These are phyloP conservation scores for Albula glossodonta DNA, from an alignment of 2,113 vertebrate genomes.

Conservation along the genomic window DNA sequence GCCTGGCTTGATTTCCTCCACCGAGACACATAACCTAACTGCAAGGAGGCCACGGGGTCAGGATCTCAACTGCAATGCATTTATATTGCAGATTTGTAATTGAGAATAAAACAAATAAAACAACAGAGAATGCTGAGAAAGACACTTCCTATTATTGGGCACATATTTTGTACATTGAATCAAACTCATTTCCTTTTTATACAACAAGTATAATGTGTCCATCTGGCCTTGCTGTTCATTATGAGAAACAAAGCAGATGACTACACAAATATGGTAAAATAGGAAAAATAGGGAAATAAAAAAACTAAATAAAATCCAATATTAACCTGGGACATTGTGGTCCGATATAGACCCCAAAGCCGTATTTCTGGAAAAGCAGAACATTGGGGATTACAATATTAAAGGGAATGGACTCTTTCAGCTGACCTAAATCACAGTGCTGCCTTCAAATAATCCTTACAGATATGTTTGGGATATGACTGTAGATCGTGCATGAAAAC, in stretches of 20 bases:
- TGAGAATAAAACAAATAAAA: not conserved
- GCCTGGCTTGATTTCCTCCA: slow-evolving; percentile 28
- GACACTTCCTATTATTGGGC: not conserved
- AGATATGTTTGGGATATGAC: slow-evolving; percentile 53
- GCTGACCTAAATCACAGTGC: slow-evolving; percentile 62
- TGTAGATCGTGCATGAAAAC: slow-evolving; percentile 50
- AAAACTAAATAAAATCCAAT: slow-evolving; percentile 12
- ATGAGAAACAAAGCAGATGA: not conserved
- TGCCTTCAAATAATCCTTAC: slow-evolving; percentile 55
- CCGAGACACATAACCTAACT: slow-evolving; percentile 1
- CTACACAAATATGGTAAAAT: not conserved
- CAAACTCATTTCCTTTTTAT: not conserved
- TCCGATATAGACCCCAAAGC: slow-evolving; percentile 53
- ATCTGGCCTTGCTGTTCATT: not conserved
- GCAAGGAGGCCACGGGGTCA: not conserved
- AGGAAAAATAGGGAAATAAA: slow-evolving; percentile 31
- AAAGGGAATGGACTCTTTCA: slow-evolving; percentile 62
- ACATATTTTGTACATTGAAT: not conserved
- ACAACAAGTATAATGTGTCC: not conserved
- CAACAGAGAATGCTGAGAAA: not conserved
- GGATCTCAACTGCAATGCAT: not conserved
- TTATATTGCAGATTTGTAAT: not conserved
- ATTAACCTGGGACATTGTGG: slow-evolving; percentile 44
- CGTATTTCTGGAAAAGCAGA: slow-evolving; percentile 55
- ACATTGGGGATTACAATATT: slow-evolving; percentile 66